Evolutionary conservation across 92 coral and sea anemone species (phyloP), one percentile per base, ranked within the genome.

Genomic region (Porites rus): DNA sequence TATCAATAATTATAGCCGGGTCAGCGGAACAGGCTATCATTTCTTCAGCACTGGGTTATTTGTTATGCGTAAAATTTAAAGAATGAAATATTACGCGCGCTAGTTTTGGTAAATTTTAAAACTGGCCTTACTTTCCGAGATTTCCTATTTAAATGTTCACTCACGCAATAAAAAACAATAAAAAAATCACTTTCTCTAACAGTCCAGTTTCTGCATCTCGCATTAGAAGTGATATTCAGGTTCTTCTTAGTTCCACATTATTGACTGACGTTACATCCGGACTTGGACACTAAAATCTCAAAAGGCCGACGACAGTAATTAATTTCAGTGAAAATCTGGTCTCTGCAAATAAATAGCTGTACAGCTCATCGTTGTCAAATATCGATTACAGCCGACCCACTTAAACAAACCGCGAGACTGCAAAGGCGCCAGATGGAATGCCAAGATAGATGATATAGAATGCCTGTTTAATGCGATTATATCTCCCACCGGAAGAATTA

Each of bases 271-370:
- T 3, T 6, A n/a, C 67, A 56, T 11, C 77, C 75, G 60, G 54
- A 17, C 31, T 56, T 60, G 25, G 72, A 14, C 69, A 31, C 69
- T 81, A 54, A 73, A 50, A 50, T 74, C 73, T 84, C 84, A 85
- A 88, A 85, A 78, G 79, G 90, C 94, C 94, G 94, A 88, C 94
- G 94, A 92, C 94, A 92, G 84, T 88, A 84, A 92, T 92, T 92
- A 90, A 92, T 92, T 92, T 88, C 92, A 64, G 74, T 22, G 59
- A 43, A 72, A 61, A 46, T 20, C 43, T 24, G 51, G 80, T 83
- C 87, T 83, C 65, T 43, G 73, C 80, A 83, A 83, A 62, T 61
- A 74, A 65, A 73, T 43, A 10, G 43, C 86, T 25, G n/a, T 62
- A 61, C 80, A 46, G 65, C 74, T 72, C 18, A 43, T 43, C n/a